These are phyloP conservation scores for Drosophila repleta DNA, from an alignment of 1,140 invertebrate genomes.

Conservation along the genomic window DNA sequence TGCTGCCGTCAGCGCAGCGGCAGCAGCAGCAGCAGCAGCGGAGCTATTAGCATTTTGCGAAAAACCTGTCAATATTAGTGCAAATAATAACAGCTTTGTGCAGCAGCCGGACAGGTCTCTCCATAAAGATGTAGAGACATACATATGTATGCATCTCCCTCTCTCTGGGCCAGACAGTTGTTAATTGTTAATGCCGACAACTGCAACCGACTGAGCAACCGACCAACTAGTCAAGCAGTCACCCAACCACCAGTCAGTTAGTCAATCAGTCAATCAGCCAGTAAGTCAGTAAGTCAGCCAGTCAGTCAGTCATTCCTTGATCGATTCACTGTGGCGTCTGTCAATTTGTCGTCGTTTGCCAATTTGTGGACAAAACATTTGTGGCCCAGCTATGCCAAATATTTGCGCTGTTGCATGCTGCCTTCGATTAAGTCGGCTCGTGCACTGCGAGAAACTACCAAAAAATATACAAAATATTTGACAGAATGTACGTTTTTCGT, in stretches of 20 bases:
- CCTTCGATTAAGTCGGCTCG: constrained; percentile 55
- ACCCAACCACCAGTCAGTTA: constrained; percentile 6
- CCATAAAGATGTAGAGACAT: too few relatives aligned
- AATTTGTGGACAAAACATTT: constrained; percentile 62
- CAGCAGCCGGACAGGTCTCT: constrained; percentile 48
- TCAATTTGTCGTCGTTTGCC: constrained; percentile 54
- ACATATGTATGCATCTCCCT: constrained; percentile 28
- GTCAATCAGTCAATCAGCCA: constrained; percentile 32
- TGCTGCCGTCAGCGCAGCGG: constrained; percentile 20
- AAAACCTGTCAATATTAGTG: constrained; percentile 82
- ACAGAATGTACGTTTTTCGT: too few relatives aligned
- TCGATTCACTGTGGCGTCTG: constrained; percentile 38
- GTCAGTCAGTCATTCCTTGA: constrained; percentile 35
- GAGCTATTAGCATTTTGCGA: constrained; percentile 75
- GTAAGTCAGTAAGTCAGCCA: constrained; percentile 23
- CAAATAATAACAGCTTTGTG: constrained; percentile 79
- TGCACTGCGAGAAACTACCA: constrained; percentile 3
- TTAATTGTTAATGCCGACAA: constrained; percentile 81
- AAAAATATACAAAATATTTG: background rate
- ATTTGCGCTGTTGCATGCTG: constrained; percentile 64
- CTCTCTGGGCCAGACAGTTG: constrained; percentile 50
- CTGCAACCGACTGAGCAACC: constrained; percentile 60
- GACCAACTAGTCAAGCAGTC: constrained; percentile 21
- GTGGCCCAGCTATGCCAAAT: constrained; percentile 73
- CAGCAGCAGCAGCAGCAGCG: background rate